A percentile compares a stretch with the other conserved stretches of the same genome.
Conservation (phyloP, 2,888 invertebrate genomes). For the Boloria euphrosyne region DNA sequence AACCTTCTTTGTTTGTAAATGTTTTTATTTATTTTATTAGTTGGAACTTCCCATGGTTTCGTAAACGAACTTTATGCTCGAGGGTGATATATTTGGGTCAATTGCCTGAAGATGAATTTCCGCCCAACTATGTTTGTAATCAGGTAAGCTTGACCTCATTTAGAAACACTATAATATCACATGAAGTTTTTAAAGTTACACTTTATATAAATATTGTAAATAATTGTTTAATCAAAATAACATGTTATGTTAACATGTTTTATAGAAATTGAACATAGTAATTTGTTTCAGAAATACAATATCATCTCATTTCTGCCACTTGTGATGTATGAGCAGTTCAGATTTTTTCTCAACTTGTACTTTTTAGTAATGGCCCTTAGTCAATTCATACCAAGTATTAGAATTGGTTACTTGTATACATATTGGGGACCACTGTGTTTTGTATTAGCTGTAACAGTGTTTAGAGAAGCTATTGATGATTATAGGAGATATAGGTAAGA, state of each 20-base stretch:
- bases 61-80: slow-evolving; percentile 88
- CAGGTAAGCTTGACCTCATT: slow-evolving; percentile 77
- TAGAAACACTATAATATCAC: slow-evolving; percentile 1
- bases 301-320: slow-evolving; percentile 93
- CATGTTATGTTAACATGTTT: neutral
- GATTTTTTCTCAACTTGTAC: slow-evolving; percentile 98
- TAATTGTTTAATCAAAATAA: neutral
- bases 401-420: slow-evolving; percentile 98
- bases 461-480: slow-evolving; percentile 98
- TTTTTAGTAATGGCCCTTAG: slow-evolving; percentile 99
- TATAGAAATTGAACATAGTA: neutral
- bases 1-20: slow-evolving; percentile 39
- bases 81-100: slow-evolving; percentile 90
- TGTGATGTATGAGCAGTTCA: slow-evolving; percentile 99
- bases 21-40: slow-evolving; percentile 75
- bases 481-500: slow-evolving; percentile 88
- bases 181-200: slow-evolving; percentile 2
- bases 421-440: slow-evolving; percentile 99
- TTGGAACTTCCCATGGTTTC: slow-evolving; percentile 89
- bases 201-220: neutral
- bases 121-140: slow-evolving; percentile 97
- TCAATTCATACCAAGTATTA: slow-evolving; percentile 98
- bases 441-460: slow-evolving; percentile 96
- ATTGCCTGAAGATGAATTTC: slow-evolving; percentile 91
- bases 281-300: slow-evolving; percentile 93